Conservation (phyloP, 1,140 invertebrate genomes). For the Drosophila gunungcola region DNA sequence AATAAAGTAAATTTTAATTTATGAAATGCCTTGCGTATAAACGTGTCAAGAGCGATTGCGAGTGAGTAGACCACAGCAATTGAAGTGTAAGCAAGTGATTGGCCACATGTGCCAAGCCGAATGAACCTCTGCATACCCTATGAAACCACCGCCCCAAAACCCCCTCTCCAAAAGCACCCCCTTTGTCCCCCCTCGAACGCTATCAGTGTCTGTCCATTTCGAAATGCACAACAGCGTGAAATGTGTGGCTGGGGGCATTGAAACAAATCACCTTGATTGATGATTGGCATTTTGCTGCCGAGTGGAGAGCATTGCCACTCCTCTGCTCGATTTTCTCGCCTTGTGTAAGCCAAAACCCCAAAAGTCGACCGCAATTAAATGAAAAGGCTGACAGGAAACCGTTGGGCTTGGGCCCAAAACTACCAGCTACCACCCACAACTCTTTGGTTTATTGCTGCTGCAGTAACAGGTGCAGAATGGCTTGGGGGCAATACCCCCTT, state of each 20-base stretch:
- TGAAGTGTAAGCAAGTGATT: constrained; percentile 80
- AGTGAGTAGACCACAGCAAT: constrained; percentile 56
- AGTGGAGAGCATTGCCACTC: constrained; percentile 26
- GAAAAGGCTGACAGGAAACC: constrained; percentile 56
- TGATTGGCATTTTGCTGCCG: constrained; percentile 79
- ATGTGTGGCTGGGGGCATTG: constrained; percentile 78
- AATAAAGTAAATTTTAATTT: too few species aligned
- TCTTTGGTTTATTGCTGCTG: constrained; percentile 47
- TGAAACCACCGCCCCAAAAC: background rate
- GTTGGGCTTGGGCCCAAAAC: constrained; percentile 12
- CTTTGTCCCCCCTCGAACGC: constrained; percentile 1
- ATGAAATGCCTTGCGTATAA: background rate
- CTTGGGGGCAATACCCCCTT: background rate
- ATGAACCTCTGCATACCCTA: constrained; percentile 31
- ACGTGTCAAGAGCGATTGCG: too few species aligned
- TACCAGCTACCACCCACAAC: constrained; percentile 5
- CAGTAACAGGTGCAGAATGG: constrained; percentile 26
- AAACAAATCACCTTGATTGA: constrained; percentile 83
- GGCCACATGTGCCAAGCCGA: constrained; percentile 76
- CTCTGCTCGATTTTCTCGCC: constrained; percentile 12
- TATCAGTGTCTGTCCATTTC: constrained; percentile 68
- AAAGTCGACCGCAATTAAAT: constrained; percentile 83
- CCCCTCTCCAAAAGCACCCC: background rate
- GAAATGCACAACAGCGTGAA: constrained; percentile 78
- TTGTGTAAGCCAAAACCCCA: constrained; percentile 67